These are phyloP conservation scores for Polymixis flavicincta DNA, from an alignment of 2,888 invertebrate genomes.

Conservation along the genomic window DNA sequence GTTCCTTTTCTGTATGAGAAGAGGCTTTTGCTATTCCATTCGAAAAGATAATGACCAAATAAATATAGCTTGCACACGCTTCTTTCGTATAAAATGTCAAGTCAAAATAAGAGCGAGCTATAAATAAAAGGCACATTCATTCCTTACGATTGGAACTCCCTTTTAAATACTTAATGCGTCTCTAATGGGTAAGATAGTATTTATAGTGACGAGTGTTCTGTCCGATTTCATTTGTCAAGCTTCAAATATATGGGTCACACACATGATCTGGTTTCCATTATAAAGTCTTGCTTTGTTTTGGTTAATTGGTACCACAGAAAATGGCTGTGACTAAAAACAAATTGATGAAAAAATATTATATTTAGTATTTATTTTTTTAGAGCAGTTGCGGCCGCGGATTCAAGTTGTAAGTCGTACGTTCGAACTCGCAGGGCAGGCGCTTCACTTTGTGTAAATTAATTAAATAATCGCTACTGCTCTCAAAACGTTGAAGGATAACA, in stretches of 20 bases:
- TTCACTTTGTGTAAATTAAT: no score
- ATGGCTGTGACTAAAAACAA: neutral
- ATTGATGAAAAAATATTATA: neutral
- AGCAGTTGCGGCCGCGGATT: no score
- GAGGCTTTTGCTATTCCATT: neutral
- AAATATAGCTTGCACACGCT: neutral
- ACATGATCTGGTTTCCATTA: neutral
- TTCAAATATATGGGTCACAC: conserved; percentile 2
- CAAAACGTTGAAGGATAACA: no score
- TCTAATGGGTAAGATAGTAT: conserved; percentile 64
- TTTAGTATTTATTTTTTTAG: neutral
- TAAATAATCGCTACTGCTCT: no score
- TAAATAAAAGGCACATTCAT: conserved; percentile 35
- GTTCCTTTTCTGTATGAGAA: neutral
- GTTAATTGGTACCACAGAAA: neutral
- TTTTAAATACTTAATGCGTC: conserved; percentile 62
- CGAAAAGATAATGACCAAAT: neutral
- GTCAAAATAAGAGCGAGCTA: conserved; percentile 20
- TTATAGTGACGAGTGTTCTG: conserved; percentile 49
- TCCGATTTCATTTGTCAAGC: neutral
- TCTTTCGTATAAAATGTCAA: conserved; percentile 4
- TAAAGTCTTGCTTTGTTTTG: neutral
- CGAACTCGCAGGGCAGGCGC: no score
- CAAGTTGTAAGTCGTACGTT: no score
- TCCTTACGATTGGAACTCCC: conserved; percentile 54